Evolutionary conservation across 2,113 vertebrate species (phyloP), one percentile per base, ranked within the genome.

Genomic region (Rhea pennata): DNA sequence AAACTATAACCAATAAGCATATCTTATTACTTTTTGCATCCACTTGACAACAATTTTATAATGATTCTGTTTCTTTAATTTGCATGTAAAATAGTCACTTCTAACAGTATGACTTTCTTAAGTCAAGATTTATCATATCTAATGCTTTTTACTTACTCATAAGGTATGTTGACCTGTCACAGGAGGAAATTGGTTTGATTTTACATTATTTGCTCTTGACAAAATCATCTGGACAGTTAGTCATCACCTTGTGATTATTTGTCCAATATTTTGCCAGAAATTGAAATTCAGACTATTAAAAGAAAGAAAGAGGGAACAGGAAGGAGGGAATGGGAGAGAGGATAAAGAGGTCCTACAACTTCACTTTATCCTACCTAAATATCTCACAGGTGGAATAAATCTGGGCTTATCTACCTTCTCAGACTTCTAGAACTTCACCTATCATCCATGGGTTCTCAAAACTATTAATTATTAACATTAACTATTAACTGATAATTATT

Each of bases 1-100:
- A 82, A 88, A 7, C 2, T 1, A 0, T 20, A 87, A 64, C 12
- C 36, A 53, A 20, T 53, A 42, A 44, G 77, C 73, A 46, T 0
- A 0, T 6, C 7, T 82, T 78, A 44, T 61, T 85, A 29, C 16
- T 92, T 70, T 72, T 94, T 48, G 7, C 11, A 73, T 77, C 16
- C 14, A 12, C 72, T 69, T 46, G 50, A 70, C 26, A 74, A 40
- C 15, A 13, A 14, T 23, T 54, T 29, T 13, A 40, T 88, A 39
- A 90, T 27, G 33, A 73, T 77, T 8, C 12, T 82, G 46, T 82
- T 84, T 62, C 17, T 51, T 10, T 74, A 61, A 82, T 82, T 88
- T 92, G 48, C 12, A 70, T 40, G 12, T 23, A 36, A 64, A 17
- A 84, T 80, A 53, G 15, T 54, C 50, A 77, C 11, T 16, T 77